These are phyloP conservation scores for Lophius piscatorius DNA, from an alignment of 2,113 vertebrate genomes.

Conservation along the genomic window DNA sequence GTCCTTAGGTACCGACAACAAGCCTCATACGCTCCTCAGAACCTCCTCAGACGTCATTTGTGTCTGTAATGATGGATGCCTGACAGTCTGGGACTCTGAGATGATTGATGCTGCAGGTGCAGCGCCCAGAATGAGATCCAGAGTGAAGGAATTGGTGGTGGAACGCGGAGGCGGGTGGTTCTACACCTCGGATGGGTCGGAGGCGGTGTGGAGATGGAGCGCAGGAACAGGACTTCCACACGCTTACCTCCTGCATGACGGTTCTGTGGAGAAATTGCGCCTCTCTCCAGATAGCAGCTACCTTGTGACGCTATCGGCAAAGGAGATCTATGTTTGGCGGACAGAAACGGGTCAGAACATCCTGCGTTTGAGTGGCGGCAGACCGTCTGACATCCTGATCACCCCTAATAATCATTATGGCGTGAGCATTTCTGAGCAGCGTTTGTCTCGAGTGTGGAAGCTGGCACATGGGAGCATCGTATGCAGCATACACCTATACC, in stretches of 20 bases:
- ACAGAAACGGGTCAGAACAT: constrained; percentile 72
- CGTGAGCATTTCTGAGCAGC: constrained; percentile 73
- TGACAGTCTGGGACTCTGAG: constrained; percentile 78
- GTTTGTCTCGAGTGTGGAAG: constrained; percentile 79
- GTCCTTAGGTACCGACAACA: constrained; percentile 59
- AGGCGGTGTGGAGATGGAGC: constrained; percentile 77
- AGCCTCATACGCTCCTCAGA: constrained; percentile 62
- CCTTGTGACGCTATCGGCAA: constrained; percentile 73
- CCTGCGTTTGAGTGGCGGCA: constrained; percentile 65
- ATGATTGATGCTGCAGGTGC: constrained; percentile 65
- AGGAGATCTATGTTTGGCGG: constrained; percentile 81
- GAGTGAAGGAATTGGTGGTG: constrained; percentile 63
- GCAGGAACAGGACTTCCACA: constrained; percentile 52
- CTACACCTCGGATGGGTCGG: constrained; percentile 78
- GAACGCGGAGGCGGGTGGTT: constrained; percentile 60
- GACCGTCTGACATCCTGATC: constrained; percentile 72
- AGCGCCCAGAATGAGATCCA: constrained; percentile 64
- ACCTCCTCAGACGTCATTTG: constrained; percentile 58
- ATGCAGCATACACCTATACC: constrained; percentile 71
- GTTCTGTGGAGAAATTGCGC: constrained; percentile 65
- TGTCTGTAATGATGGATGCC: constrained; percentile 52
- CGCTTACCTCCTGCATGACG: constrained; percentile 69
- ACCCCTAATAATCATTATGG: constrained; percentile 74
- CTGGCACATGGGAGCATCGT: constrained; percentile 67
- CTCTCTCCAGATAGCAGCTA: constrained; percentile 65